Evolutionary conservation across 1,140 invertebrate species (phyloP), one percentile per base, ranked within the genome.

Genomic region (Pogonus chalceus): DNA sequence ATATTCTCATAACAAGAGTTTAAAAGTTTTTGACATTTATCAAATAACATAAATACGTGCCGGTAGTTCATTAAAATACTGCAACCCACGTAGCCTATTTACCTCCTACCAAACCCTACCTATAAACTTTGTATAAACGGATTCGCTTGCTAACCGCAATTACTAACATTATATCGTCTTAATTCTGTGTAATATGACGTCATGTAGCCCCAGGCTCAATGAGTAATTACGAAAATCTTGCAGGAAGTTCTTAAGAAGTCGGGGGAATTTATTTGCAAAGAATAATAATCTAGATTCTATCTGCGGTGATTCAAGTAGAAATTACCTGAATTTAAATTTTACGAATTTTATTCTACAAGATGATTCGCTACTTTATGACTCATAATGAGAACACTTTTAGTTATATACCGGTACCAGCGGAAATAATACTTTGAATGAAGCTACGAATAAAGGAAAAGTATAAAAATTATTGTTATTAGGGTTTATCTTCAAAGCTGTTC

Each of bases 191-290:
- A 43, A 12, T 43, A 43, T 43, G 37, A 43, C 37, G 37, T 43
- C 18, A 43, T 16, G 18, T 9, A 10, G 18, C 9, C 37, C 37
- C 3, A 43, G 37, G 37, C 37, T 12, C 9, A 43, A 43, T 43
- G 37, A 43, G 37, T 18, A 43, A 9, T 43, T 43, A 43, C 18
- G 37, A 43, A 18, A 43, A 43, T 43, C 37, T 18, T 43, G 18
- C 37, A 16, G 7, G 18, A 43, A 43, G 37, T 43, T 43, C 18
- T 4, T 12, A 43, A 43, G 37, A 12, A 12, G 7, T 9, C 18
- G 9, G n/a, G n/a, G n/a, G 18, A 43, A 43, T 43, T 43, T 43
- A 43, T 43, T 43, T 43, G 37, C 37, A 43, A 43, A 43, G 37
- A 43, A 43, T 43, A 43, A 43, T 18, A 9, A 43, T 43, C 37